These are phyloP conservation scores for Eupsilia transversa DNA, from an alignment of 2,888 invertebrate genomes.

Conservation along the genomic window DNA sequence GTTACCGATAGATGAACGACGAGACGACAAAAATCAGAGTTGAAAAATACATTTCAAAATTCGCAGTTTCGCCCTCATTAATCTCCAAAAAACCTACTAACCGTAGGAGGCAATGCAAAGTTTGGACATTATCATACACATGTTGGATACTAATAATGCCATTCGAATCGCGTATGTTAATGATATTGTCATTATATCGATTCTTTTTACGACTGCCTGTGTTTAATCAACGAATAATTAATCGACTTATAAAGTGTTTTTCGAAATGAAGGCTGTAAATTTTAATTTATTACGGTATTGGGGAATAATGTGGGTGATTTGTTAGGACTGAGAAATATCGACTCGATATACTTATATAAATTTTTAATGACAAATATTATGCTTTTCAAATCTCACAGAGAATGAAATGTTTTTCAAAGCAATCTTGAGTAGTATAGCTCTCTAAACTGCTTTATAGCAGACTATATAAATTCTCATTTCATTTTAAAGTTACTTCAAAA, in stretches of 20 bases:
- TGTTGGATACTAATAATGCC: constrained; percentile 63
- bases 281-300: constrained; percentile 45
- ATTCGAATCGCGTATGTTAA: constrained; percentile 53
- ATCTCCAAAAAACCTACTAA: constrained; percentile 17
- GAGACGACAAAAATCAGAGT: not conserved
- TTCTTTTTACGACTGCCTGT: constrained; percentile 59
- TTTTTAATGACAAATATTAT: too few species aligned
- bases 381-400: not conserved
- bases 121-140: constrained; percentile 57
- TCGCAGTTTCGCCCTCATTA: constrained; percentile 9
- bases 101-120: constrained; percentile 58
- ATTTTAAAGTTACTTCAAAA: not conserved
- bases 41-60: not conserved
- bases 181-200: constrained; percentile 56
- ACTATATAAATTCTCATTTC: constrained; percentile 4
- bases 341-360: too few species aligned
- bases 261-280: constrained; percentile 49
- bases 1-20: not conserved
- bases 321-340: too few species aligned
- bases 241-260: constrained; percentile 62
- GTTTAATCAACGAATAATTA: constrained; percentile 65
- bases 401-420: not conserved
- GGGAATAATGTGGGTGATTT: constrained; percentile 50
- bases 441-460: too few species aligned
- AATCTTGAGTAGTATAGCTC: not conserved